Percentiles rank a stretch among this genome's conserved stretches.
Conservation (phyloP, 2,797 vertebrate species). For the Hyperoplus immaculatus region DNA sequence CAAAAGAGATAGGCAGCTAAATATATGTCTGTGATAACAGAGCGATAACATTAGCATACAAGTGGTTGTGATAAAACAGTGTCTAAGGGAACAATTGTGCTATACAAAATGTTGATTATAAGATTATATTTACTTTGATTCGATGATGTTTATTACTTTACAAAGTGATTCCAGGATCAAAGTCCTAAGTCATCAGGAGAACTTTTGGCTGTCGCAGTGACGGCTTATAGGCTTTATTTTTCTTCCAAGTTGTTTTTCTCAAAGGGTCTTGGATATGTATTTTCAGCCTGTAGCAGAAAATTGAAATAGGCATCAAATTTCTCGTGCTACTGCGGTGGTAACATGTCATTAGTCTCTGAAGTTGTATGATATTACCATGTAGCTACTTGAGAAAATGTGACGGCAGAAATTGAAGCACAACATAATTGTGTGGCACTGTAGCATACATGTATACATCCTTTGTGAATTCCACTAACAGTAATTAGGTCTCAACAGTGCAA, state of each 20-base stretch:
- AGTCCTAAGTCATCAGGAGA: not conserved
- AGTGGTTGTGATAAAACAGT: constrained; percentile 9
- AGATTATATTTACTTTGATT: constrained; percentile 8
- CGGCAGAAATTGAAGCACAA: not conserved
- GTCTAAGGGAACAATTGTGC: not conserved
- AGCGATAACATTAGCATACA: not conserved
- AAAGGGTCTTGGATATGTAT: constrained; percentile 1
- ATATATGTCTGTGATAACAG: not conserved
- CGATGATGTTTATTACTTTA: not conserved
- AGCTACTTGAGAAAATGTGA: not conserved
- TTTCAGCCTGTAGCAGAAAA: too few species aligned
- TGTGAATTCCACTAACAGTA: not conserved
- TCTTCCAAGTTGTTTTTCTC: constrained; percentile 14
- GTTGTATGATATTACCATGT: not conserved
- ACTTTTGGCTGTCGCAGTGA: not conserved
- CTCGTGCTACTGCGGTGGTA: constrained; percentile 9
- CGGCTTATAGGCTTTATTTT: constrained; percentile 4
- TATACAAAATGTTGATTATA: not conserved
- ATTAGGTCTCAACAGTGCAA: constrained; percentile 20
- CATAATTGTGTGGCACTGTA: not conserved
- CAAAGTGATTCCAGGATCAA: constrained; percentile 11
- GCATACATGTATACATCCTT: not conserved
- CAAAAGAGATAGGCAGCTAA: not conserved
- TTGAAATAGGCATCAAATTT: not conserved
- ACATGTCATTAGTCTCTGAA: constrained; percentile 14